phyloP scores from a whole-genome alignment of 2,113 vertebrate genomes.

The Entomyzon cyanotis region DNA sequence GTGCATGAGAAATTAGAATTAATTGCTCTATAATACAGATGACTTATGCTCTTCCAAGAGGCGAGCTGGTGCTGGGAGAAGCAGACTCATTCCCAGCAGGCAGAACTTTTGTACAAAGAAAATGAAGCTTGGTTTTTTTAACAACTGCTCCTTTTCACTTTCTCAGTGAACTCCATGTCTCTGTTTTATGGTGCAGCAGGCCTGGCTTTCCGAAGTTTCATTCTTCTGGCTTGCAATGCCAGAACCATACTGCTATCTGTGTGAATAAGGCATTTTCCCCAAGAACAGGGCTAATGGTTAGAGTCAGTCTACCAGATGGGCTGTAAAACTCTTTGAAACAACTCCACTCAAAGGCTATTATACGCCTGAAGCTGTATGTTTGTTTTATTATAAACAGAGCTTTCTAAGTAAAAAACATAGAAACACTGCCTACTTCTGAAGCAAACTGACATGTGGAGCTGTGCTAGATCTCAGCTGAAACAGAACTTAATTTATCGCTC shows the following conservation, averaged over 20 bases:
- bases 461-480: neutral
- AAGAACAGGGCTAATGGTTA: conserved; percentile 38
- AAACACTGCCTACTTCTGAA: conserved; percentile 37
- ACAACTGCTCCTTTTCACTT: conserved; percentile 33
- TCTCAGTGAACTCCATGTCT: conserved; percentile 30
- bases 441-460: neutral
- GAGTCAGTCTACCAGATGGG: conserved; percentile 73
- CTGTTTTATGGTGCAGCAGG: conserved; percentile 62
- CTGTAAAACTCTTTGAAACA: conserved; percentile 73
- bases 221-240: conserved; percentile 47
- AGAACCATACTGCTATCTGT: conserved; percentile 61
- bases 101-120: conserved; percentile 7
- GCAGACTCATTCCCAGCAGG: conserved; percentile 13
- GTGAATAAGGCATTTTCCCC: conserved; percentile 62
- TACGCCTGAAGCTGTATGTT: conserved; percentile 43
- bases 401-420: conserved; percentile 24
- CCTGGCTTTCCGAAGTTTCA: neutral
- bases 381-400: conserved; percentile 60
- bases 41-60: neutral
- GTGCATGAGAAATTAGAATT: neutral
- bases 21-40: neutral
- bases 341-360: conserved; percentile 49
- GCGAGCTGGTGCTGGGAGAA: neutral
- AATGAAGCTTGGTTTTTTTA: neutral
- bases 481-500: neutral